Conservation (phyloP, 1,140 invertebrate species). For the Ladona fulva region DNA sequence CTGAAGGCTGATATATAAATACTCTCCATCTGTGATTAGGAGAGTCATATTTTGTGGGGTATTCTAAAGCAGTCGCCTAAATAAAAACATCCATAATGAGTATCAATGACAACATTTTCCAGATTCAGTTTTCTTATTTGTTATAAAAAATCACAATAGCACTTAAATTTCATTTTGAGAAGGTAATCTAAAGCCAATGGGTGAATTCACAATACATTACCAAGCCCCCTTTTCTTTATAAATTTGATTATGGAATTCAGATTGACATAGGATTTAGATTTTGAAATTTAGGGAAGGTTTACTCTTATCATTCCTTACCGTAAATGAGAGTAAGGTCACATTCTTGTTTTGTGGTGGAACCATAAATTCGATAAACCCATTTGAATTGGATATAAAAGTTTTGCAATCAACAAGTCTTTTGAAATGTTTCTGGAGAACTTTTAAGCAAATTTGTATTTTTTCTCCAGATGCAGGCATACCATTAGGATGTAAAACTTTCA, state of each 20-base stretch:
- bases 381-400: conserved; percentile 34
- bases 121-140: no score
- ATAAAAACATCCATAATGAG: not conserved
- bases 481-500: conserved; percentile 34
- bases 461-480: conserved; percentile 34
- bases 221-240: no score
- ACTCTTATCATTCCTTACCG: conserved; percentile 25
- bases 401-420: conserved; percentile 35
- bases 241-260: no score
- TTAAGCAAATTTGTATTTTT: conserved; percentile 36
- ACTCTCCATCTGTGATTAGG: conserved; percentile 38
- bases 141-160: no score
- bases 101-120: no score
- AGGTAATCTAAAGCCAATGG: no score
- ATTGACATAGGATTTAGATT: no score
- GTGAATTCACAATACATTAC: no score
- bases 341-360: conserved; percentile 37
- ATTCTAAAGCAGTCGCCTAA: conserved; percentile 34
- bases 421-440: conserved; percentile 33
- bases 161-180: no score
- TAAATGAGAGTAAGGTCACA: conserved; percentile 35
- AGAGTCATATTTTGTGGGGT: conserved; percentile 39
- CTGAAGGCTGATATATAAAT: conserved; percentile 38
- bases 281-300: no score
- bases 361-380: conserved; percentile 38